Evolutionary conservation across 2,113 vertebrate genomes (phyloP).

Genomic region (Leptocoma aspasia): DNA sequence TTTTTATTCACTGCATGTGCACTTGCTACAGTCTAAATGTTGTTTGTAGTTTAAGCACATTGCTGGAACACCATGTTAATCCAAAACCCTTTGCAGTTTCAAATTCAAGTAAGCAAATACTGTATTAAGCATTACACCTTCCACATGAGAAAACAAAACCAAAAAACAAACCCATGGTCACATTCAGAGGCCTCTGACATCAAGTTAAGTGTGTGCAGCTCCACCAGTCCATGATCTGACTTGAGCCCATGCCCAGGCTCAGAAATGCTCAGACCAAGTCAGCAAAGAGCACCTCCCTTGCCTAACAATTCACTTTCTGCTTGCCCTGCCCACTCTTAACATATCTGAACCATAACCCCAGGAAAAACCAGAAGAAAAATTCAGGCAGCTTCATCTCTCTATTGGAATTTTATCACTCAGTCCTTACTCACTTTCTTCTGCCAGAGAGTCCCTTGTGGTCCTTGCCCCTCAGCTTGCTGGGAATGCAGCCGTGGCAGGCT

Average conservation of each 20-base stretch:
- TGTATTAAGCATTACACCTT: not conserved
- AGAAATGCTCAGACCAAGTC: not conserved
- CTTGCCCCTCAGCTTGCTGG: not conserved
- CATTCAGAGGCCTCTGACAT: not conserved
- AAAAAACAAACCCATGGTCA: not conserved
- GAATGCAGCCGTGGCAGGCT: not conserved
- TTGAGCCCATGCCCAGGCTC: not conserved
- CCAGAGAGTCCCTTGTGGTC: not conserved
- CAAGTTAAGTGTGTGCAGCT: not conserved
- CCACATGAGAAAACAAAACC: not conserved
- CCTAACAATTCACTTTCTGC: not conserved
- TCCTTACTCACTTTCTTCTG: not conserved
- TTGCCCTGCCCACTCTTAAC: not conserved
- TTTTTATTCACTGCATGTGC: not conserved
- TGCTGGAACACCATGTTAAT: not conserved
- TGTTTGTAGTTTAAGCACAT: not conserved
- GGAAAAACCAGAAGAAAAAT: not conserved
- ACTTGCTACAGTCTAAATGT: not conserved
- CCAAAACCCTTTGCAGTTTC: not conserved
- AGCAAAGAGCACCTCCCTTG: not conserved
- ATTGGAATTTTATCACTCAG: not conserved
- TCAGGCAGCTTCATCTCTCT: not conserved
- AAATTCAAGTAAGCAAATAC: not conserved
- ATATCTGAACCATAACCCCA: not conserved
- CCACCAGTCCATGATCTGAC: not conserved